Evolutionary conservation across 1,140 invertebrate genomes (phyloP), one percentile per base, ranked within the genome.

Genomic region (Drosophila baimaii): DNA sequence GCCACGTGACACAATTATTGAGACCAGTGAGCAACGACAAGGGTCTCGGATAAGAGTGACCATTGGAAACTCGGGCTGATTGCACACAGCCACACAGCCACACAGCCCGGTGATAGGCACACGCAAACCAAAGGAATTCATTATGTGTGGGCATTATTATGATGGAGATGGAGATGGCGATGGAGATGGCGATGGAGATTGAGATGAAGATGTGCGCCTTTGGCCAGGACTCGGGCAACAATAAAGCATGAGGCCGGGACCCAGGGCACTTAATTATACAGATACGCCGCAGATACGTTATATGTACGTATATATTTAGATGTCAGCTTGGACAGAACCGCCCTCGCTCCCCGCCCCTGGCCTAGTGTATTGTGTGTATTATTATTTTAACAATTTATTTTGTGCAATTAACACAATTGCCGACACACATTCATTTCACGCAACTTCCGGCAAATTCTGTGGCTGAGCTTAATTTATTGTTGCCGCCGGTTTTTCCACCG

Each of bases 381-480:
- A 88, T 88, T 89, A 89, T 88, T 88, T 88, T 88, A 88, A 88
- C 83, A 88, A 88, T 89, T 89, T 88, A 88, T 88, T 88, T 88
- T 89, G 77, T 76, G 83, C 84, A 88, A 88, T 88, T 88, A 88
- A 88, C 83, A 89, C 83, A 88, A 88, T 88, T 88, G 84, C 83
- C 84, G 80, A 88, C 80, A 89, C 83, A 86, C 83, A 86, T 86
- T 88, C 83, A 79, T 79, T 88, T 83, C 83, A 70, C 84, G 63
- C 80, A 83, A 74, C 80, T 84, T 83, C 84, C 84, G 83, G 72
- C 47, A 31, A 74, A 79, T 54, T 78, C 68, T 80, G 73, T 68
- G 84, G 58, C 61, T 89, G 84, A 88, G 83, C 83, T 88, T 89
- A 83, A 88, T 88, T 89, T 88, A 89, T 88, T 88, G 72, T 62